Evolutionary conservation across 2,797 vertebrate species (phyloP).

Genomic region (Poliocrania exsul): DNA sequence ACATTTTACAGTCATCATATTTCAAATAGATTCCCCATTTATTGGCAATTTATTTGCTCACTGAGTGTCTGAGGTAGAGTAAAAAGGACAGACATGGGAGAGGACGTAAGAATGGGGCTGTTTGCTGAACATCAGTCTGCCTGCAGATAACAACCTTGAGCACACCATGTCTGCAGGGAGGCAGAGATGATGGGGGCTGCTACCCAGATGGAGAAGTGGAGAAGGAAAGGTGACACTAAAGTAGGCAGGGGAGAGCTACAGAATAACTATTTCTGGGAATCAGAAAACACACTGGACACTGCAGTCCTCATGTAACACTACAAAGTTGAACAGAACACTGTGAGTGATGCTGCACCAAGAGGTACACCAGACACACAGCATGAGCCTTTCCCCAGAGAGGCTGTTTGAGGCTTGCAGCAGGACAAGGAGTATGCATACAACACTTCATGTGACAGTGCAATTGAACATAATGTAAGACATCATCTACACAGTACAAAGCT

Average conservation of each 20-base stretch:
- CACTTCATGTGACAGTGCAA: neutral
- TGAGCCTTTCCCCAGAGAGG: neutral
- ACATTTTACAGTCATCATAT: neutral
- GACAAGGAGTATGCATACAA: neutral
- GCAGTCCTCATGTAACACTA: neutral
- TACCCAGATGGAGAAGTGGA: neutral
- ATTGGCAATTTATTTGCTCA: neutral
- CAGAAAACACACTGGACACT: neutral
- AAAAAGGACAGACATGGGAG: neutral
- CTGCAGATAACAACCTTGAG: accelerated
- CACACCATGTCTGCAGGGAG: accelerated
- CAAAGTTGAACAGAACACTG: neutral
- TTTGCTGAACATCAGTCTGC: neutral
- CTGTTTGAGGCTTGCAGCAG: accelerated
- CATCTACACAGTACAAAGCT: neutral
- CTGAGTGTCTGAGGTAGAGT: neutral
- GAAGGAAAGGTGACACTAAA: neutral
- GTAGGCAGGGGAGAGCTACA: neutral
- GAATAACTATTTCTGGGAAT: neutral
- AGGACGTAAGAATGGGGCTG: neutral
- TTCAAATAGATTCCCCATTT: neutral
- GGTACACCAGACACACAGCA: neutral
- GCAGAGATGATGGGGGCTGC: neutral
- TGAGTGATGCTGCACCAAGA: neutral
- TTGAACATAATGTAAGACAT: neutral